Percentiles rank a stretch among this genome's conserved stretches.
phyloP scores from a whole-genome alignment of 2,797 vertebrate genomes.

The Galago senegalensis region DNA sequence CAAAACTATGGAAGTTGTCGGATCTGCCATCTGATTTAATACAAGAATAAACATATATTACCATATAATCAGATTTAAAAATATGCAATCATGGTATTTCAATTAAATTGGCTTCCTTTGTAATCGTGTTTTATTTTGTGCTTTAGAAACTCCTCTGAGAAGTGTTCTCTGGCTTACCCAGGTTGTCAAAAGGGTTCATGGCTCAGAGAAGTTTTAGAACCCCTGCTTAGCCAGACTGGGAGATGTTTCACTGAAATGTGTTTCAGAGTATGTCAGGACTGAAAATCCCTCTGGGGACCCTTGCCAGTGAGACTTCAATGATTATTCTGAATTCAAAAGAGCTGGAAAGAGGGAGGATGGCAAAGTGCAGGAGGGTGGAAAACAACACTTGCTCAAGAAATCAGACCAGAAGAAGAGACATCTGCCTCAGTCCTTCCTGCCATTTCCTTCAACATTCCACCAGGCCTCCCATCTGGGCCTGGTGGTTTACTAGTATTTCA shows the following conservation, averaged over 20 bases:
- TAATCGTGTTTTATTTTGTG: conserved; percentile 9
- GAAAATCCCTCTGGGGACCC: background rate
- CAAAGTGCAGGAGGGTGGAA: background rate
- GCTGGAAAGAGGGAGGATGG: background rate
- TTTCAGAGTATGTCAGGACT: background rate
- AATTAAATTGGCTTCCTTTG: background rate
- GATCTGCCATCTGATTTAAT: background rate
- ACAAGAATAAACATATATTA: background rate
- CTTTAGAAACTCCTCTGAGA: conserved; percentile 27
- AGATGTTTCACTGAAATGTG: background rate
- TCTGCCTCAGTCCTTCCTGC: background rate
- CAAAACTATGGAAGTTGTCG: background rate
- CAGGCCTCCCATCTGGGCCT: background rate
- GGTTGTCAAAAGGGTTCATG: background rate
- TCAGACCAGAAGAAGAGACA: background rate
- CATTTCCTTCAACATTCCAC: background rate
- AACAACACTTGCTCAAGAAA: conserved; percentile 5
- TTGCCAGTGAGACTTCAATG: background rate
- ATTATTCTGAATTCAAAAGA: background rate
- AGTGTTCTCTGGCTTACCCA: background rate
- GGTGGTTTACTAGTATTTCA: background rate
- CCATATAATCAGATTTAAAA: background rate
- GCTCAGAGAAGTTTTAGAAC: background rate
- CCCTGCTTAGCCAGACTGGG: background rate
- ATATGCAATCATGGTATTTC: background rate